phyloP scores from a whole-genome alignment of 2,797 vertebrate species.

The Anabacerthia variegaticeps region DNA sequence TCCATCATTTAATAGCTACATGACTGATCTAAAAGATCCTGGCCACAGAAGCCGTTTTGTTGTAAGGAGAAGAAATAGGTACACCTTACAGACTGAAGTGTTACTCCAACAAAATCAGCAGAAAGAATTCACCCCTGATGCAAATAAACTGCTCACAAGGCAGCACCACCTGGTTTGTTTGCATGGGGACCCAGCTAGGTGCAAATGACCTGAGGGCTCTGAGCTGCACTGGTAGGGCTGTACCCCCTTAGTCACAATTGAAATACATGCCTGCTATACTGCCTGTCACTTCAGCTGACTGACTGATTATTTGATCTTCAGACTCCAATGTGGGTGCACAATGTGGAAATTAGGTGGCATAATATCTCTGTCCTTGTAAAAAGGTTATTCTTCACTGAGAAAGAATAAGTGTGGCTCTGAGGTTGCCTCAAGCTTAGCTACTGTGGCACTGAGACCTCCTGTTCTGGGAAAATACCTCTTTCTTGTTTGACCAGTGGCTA shows the following conservation, averaged over 20 bases:
- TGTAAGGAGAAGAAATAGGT: background rate
- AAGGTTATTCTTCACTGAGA: background rate
- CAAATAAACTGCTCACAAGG: too few species aligned
- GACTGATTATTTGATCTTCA: background rate
- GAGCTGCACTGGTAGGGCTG: background rate
- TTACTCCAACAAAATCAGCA: background rate
- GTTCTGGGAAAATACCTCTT: background rate
- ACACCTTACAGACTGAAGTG: rapidly evolving
- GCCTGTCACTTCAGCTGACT: background rate
- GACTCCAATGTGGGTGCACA: background rate
- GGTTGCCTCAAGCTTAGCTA: background rate
- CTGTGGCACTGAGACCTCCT: background rate
- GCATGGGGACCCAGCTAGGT: background rate
- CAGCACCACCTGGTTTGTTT: background rate
- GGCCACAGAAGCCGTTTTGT: background rate
- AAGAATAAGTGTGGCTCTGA: background rate
- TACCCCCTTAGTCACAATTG: rapidly evolving
- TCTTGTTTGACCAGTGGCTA: background rate
- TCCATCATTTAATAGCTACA: background rate
- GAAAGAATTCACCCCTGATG: background rate
- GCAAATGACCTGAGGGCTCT: background rate
- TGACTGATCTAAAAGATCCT: background rate
- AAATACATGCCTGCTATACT: background rate
- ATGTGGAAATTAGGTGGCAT: background rate
- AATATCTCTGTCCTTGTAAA: background rate